Evolutionary conservation across 2,797 vertebrate genomes (phyloP).

Genomic region (Passerculus sandwichensis): DNA sequence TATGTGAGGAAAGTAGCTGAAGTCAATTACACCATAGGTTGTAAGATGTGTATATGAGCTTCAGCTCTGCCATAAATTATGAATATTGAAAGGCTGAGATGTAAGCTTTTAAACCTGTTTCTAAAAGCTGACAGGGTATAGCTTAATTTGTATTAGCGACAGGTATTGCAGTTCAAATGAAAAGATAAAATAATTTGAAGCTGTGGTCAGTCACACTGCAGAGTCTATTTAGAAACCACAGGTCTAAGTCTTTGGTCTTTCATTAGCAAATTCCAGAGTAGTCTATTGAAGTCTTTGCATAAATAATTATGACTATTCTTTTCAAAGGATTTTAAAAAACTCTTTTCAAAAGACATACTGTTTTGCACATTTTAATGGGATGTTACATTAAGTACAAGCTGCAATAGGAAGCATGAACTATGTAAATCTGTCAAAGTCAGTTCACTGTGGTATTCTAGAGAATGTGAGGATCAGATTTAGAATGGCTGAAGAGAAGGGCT

Average conservation of each 20-base stretch:
- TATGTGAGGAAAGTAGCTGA: slow-evolving; percentile 33
- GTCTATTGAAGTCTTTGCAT: background rate
- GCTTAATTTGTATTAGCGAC: background rate
- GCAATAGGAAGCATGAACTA: background rate
- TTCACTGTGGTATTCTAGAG: background rate
- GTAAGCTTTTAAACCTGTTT: background rate
- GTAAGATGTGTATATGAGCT: slow-evolving; percentile 10
- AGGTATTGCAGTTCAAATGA: background rate
- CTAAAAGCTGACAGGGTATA: slow-evolving; percentile 10
- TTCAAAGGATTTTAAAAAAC: background rate
- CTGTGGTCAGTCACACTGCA: background rate
- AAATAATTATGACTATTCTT: background rate
- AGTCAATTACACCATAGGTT: slow-evolving; percentile 44
- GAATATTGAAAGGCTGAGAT: background rate
- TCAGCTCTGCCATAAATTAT: slow-evolving; percentile 19
- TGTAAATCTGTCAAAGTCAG: background rate
- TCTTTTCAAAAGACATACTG: fast-evolving
- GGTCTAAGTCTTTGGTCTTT: background rate
- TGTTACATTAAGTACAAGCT: background rate
- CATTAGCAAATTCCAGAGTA: background rate
- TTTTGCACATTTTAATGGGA: background rate
- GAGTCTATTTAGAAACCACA: background rate
- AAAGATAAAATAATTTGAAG: background rate
- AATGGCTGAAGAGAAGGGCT: background rate
- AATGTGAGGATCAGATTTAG: background rate